Evolutionary conservation across 1,140 invertebrate species (phyloP).

Genomic region (Papilio aristodemus): DNA sequence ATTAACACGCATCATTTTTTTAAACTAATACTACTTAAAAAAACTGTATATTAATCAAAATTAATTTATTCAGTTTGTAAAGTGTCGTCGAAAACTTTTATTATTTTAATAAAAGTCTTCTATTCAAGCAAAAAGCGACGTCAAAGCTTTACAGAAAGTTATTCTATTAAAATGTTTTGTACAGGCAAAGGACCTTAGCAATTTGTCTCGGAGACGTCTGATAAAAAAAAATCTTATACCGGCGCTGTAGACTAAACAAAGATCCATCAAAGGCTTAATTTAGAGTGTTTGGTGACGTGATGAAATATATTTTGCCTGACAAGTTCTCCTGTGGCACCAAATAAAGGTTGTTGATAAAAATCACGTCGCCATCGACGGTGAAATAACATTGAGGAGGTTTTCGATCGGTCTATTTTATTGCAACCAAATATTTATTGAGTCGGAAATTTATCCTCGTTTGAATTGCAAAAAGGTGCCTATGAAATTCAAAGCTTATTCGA

Average conservation of each 20-base stretch:
- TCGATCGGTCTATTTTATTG: constrained; percentile 30
- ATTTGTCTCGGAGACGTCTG: constrained; percentile 21
- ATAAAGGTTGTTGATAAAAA: constrained; percentile 23
- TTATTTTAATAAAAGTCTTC: not conserved
- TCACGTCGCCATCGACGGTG: not conserved
- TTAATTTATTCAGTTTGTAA: not conserved
- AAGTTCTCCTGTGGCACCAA: constrained; percentile 1
- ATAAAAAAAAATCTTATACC: constrained; percentile 28
- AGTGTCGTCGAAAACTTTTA: not conserved
- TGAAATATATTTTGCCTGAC: constrained; percentile 28
- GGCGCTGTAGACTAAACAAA: constrained; percentile 22
- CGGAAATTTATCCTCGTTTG: constrained; percentile 32
- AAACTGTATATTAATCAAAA: not conserved
- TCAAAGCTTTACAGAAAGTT: constrained; percentile 18
- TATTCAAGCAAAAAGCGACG: not conserved
- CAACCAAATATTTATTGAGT: constrained; percentile 32
- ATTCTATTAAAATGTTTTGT: constrained; percentile 23
- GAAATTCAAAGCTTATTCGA: constrained; percentile 31
- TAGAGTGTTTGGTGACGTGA: constrained; percentile 22
- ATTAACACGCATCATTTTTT: not conserved
- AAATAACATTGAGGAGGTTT: constrained; percentile 26
- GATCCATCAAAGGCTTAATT: constrained; percentile 35
- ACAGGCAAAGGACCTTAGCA: constrained; percentile 19
- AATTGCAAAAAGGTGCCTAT: constrained; percentile 31
- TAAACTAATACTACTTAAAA: not conserved